Evolutionary conservation across 2,888 invertebrate genomes (phyloP).

Genomic region (Drosophila melanosoma): DNA sequence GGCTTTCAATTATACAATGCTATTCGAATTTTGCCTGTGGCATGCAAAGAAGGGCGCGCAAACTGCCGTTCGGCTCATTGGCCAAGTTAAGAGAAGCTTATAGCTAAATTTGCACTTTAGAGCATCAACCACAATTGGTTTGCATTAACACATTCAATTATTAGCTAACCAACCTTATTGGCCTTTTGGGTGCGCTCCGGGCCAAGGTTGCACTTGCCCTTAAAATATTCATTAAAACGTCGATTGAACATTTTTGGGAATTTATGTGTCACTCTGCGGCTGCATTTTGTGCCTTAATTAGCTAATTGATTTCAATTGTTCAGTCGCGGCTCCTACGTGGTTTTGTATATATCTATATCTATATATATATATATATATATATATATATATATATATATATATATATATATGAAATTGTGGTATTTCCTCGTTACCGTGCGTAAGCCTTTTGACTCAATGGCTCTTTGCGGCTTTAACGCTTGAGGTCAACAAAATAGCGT

Average conservation of each 20-base stretch:
- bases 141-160: conserved; percentile 42
- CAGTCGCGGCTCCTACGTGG: conserved; percentile 5
- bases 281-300: conserved; percentile 65
- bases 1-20: conserved; percentile 58
- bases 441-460: conserved; percentile 47
- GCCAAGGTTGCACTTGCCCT: conserved; percentile 11
- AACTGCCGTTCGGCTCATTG: conserved; percentile 49
- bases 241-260: not conserved
- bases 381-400: conserved; percentile 8
- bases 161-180: conserved; percentile 5
- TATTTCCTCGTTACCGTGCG: conserved; percentile 21
- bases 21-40: conserved; percentile 42
- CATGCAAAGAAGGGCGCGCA: conserved; percentile 26
- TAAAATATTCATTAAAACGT: not conserved
- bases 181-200: not conserved
- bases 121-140: conserved; percentile 13
- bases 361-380: too few relatives aligned
- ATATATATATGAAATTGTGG: conserved; percentile 58
- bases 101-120: conserved; percentile 47
- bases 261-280: conserved; percentile 48
- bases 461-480: conserved; percentile 47
- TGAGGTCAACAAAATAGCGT: conserved; percentile 18
- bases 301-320: conserved; percentile 74
- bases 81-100: conserved; percentile 46
- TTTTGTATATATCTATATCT: not conserved